Percentiles rank a stretch among this genome's conserved stretches.
phyloP scores from a whole-genome alignment of 1,140 invertebrate genomes.

The Zaprionus lachaisei region DNA sequence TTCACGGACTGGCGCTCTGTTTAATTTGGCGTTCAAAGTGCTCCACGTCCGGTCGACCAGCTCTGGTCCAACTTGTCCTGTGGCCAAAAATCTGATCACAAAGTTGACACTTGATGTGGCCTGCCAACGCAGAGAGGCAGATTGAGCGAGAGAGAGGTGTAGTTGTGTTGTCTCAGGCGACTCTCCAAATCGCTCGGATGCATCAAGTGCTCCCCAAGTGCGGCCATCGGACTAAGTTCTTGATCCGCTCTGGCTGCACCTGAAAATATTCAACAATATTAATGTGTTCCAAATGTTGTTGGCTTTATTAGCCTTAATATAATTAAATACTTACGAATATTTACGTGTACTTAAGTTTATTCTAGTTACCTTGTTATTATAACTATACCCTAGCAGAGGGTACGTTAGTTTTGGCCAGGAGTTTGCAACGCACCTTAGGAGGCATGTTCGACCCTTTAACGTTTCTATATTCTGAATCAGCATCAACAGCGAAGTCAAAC shows the following conservation, averaged over 20 bases:
- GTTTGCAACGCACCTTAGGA: no score
- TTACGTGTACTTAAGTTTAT: no score
- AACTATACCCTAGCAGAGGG: no score
- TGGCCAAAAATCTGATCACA: slow-evolving; percentile 66
- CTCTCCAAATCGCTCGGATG: slow-evolving; percentile 9
- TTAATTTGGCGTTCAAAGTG: slow-evolving; percentile 78
- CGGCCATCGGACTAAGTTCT: neutral
- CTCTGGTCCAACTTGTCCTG: slow-evolving; percentile 25
- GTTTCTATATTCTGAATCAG: no score
- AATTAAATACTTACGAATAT: no score
- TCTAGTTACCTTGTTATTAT: no score
- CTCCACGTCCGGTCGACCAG: slow-evolving; percentile 56
- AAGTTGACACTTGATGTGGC: slow-evolving; percentile 49
- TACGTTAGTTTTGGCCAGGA: no score
- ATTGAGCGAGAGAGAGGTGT: neutral
- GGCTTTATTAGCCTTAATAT: no score
- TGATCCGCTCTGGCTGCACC: neutral
- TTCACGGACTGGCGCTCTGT: slow-evolving; percentile 58
- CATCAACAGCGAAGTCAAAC: no score
- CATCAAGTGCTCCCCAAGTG: neutral
- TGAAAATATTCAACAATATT: neutral
- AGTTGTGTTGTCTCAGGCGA: neutral
- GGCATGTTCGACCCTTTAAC: no score
- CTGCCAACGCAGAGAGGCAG: neutral
- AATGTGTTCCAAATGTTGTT: no score